Evolutionary conservation across 2,888 invertebrate species (phyloP).

Genomic region (Lasioglossum malachurum): DNA sequence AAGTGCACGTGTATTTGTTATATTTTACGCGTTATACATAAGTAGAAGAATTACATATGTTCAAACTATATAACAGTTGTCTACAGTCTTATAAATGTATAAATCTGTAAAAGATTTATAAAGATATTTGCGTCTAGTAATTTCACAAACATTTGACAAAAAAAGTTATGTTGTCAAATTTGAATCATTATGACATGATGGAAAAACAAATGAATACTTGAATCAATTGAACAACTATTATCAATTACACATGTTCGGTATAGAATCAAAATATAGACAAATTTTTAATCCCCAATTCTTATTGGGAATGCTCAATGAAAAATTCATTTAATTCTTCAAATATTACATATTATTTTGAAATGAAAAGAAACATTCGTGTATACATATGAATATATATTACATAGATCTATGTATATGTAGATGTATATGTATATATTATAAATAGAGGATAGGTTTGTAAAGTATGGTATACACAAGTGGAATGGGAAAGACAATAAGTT

Average conservation of each 20-base stretch:
- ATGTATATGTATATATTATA: neutral
- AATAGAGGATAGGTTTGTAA: neutral
- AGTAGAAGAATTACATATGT: neutral
- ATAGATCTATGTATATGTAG: neutral
- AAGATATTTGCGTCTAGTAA: conserved; percentile 48
- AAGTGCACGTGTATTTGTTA: neutral
- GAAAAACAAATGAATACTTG: conserved; percentile 42
- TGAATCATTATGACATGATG: conserved; percentile 37
- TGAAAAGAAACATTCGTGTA: neutral
- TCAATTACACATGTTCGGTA: conserved; percentile 14
- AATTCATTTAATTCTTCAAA: conserved; percentile 4
- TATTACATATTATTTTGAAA: neutral
- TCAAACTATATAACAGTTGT: conserved; percentile 1
- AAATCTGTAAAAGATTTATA: conserved; percentile 31
- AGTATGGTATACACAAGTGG: neutral
- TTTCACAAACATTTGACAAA: conserved; percentile 44
- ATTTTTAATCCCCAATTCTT: neutral
- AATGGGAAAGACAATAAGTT: neutral
- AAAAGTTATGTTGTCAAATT: conserved; percentile 38
- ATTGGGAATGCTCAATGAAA: neutral
- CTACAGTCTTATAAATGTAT: neutral
- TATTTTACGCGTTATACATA: neutral
- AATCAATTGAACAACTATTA: conserved; percentile 52
- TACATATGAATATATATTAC: neutral
- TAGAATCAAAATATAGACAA: neutral